phyloP scores from a whole-genome alignment of 2,113 vertebrate genomes.

The Thymallus thymallus region DNA sequence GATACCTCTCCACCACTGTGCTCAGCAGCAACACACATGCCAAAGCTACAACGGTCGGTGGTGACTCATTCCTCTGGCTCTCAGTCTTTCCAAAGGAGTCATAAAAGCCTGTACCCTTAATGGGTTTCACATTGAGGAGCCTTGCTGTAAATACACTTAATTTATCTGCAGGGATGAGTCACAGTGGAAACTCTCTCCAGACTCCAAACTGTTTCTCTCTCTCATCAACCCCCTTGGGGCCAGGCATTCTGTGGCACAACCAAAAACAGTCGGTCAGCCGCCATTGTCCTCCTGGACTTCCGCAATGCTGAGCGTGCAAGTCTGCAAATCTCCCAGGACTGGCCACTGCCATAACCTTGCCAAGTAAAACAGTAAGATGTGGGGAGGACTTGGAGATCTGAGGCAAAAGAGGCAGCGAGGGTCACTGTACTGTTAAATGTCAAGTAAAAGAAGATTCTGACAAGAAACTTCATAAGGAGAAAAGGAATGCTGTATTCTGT shows the following conservation, averaged over 20 bases:
- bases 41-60: conserved; percentile 12
- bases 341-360: neutral
- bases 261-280: neutral
- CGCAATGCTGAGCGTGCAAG: conserved; percentile 23
- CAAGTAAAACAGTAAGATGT: too few relatives aligned
- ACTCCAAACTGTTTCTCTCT: too few relatives aligned
- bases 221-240: neutral
- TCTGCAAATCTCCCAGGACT: conserved; percentile 14
- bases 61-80: conserved; percentile 65
- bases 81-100: conserved; percentile 60
- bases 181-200: conserved; percentile 39
- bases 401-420: too few relatives aligned
- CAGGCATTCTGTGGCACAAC: conserved; percentile 16
- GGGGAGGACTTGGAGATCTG: too few relatives aligned
- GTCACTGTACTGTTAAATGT: too few relatives aligned
- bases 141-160: conserved; percentile 40
- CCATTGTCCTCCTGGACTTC: conserved; percentile 21
- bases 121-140: conserved; percentile 67
- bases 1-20: conserved; percentile 34
- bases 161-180: conserved; percentile 43
- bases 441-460: too few relatives aligned
- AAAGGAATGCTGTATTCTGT: neutral
- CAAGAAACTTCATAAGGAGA: neutral
- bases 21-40: conserved; percentile 31
- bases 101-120: conserved; percentile 60